phyloP scores from a whole-genome alignment of 2,113 vertebrate genomes.

The Lepisosteus osseus region DNA sequence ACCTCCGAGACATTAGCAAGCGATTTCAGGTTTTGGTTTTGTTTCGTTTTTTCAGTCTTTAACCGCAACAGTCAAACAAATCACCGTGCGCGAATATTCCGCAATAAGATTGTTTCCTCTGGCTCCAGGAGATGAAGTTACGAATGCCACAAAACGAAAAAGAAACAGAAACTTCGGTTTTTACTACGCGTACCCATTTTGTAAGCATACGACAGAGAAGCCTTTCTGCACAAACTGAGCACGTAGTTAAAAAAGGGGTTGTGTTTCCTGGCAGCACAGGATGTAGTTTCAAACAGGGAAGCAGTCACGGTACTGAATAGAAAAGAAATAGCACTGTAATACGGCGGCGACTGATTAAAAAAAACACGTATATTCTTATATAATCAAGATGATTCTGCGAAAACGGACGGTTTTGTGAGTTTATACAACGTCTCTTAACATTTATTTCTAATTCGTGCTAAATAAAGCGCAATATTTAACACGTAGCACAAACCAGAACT shows the following conservation, averaged over 20 bases:
- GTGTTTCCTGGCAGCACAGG: conserved; percentile 8
- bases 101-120: neutral
- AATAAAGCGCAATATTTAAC: no score
- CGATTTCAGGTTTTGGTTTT: conserved; percentile 4
- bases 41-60: conserved; percentile 8
- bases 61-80: neutral
- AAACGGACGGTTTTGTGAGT: no score
- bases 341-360: no score
- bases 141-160: conserved; percentile 8
- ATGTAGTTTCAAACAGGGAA: neutral
- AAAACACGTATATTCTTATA: no score
- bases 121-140: no score
- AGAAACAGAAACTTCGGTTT: conserved; percentile 42
- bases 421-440: no score
- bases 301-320: no score
- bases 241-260: neutral
- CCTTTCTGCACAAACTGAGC: neutral
- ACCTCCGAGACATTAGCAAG: neutral
- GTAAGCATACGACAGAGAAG: neutral
- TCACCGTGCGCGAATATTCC: neutral
- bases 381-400: no score
- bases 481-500: no score
- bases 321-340: no score
- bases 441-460: no score
- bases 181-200: conserved; percentile 35